Percentiles rank a stretch among this genome's conserved stretches.
phyloP scores from a whole-genome alignment of 2,888 invertebrate species.

The Esperia sulphurella region DNA sequence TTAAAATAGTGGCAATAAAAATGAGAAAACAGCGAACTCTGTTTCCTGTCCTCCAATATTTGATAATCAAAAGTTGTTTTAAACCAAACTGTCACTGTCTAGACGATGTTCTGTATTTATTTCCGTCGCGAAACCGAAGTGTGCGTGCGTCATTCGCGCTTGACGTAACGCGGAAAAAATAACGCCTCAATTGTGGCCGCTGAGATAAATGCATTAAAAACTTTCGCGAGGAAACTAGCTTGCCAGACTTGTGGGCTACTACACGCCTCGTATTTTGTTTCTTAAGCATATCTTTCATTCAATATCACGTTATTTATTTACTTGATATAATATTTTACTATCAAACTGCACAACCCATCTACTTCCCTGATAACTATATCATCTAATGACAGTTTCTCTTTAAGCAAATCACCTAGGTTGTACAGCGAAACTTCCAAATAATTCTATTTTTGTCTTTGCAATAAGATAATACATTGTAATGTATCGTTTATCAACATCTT shows the following conservation, averaged over 20 bases:
- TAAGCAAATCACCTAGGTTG: too few relatives aligned
- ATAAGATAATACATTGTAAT: too few relatives aligned
- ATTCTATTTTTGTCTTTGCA: too few relatives aligned
- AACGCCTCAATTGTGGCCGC: constrained; percentile 23
- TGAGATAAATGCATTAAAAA: neutral
- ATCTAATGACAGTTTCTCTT: too few relatives aligned
- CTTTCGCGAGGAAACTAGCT: constrained; percentile 3
- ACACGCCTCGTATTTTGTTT: neutral
- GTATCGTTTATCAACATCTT: too few relatives aligned
- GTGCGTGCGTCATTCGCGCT: constrained; percentile 52
- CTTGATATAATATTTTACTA: too few relatives aligned
- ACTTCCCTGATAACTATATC: too few relatives aligned
- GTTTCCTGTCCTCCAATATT: neutral
- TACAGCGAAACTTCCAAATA: too few relatives aligned
- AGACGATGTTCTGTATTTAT: constrained; percentile 52
- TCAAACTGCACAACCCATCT: too few relatives aligned
- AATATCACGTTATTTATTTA: too few relatives aligned
- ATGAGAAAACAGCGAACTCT: neutral
- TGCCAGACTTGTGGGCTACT: constrained; percentile 14
- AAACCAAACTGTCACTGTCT: constrained; percentile 16
- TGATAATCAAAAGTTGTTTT: neutral
- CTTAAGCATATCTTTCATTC: too few relatives aligned
- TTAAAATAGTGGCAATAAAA: neutral
- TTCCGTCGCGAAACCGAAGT: constrained; percentile 34
- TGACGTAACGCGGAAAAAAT: constrained; percentile 55